Evolutionary conservation across 2,797 vertebrate genomes (phyloP).

Genomic region (Octomys mimax): DNA sequence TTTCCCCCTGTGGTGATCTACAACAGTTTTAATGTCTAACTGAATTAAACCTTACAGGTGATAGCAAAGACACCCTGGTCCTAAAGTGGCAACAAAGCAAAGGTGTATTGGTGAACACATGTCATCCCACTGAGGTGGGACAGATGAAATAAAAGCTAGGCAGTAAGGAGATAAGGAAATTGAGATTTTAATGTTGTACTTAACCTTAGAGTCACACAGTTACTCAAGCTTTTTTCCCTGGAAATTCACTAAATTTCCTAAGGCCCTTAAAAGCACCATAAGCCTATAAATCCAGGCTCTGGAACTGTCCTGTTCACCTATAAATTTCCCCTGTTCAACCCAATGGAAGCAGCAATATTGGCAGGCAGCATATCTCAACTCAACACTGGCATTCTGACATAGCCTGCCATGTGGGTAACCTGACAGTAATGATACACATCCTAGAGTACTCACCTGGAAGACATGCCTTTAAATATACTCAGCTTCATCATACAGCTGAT

Average conservation of each 20-base stretch:
- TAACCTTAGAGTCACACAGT: neutral
- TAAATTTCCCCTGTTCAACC: too few relatives aligned
- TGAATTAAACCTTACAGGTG: neutral
- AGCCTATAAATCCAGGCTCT: neutral
- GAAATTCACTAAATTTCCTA: neutral
- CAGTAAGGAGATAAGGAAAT: neutral
- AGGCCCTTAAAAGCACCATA: neutral
- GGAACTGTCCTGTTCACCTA: neutral
- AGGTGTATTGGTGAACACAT: neutral
- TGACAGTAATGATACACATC: neutral
- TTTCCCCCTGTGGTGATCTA: neutral
- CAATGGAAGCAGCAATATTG: neutral
- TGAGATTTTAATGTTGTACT: neutral
- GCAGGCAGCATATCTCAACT: neutral
- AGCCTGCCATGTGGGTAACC: neutral
- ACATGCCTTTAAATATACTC: too few relatives aligned
- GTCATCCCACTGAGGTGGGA: neutral
- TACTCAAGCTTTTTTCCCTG: neutral
- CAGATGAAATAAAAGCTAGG: neutral
- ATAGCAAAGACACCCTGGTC: neutral
- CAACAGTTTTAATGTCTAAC: neutral
- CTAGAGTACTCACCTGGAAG: too few relatives aligned
- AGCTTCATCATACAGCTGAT: too few relatives aligned
- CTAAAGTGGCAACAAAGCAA: neutral
- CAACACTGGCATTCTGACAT: neutral